Conservation (phyloP, 2,797 vertebrate genomes). For the Melanogrammus aeglefinus region DNA sequence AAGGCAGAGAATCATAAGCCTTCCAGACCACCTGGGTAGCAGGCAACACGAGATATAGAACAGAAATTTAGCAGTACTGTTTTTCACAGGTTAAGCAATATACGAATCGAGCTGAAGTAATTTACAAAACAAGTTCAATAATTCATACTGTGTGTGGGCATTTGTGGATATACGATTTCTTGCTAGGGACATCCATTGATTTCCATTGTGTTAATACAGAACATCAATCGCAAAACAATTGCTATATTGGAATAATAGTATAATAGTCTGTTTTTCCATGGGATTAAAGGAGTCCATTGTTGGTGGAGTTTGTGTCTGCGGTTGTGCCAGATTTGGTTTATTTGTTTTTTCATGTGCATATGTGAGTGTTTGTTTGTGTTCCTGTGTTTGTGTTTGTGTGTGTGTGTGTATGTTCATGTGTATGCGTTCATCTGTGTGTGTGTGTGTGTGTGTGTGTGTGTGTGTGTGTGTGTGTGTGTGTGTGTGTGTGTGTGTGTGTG, state of each 20-base stretch:
- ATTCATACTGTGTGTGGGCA: neutral
- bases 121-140: neutral
- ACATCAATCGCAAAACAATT: neutral
- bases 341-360: too few species aligned
- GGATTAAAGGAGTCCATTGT: neutral
- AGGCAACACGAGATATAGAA: neutral
- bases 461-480: neutral
- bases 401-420: neutral
- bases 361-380: too few species aligned
- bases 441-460: neutral
- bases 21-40: neutral
- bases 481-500: neutral
- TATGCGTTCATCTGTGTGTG: neutral
- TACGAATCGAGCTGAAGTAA: neutral
- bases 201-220: neutral
- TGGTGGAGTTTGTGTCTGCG: neutral
- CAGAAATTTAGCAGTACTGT: neutral
- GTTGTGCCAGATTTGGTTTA: neutral
- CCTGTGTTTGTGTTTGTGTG: too few species aligned
- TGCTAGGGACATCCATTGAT: neutral
- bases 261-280: neutral
- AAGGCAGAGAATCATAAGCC: conserved; percentile 15
- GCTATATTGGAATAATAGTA: neutral
- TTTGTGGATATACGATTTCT: neutral
- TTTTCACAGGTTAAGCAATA: neutral